phyloP scores from a whole-genome alignment of 2,888 invertebrate genomes.

The Tetheella fluctuosa region DNA sequence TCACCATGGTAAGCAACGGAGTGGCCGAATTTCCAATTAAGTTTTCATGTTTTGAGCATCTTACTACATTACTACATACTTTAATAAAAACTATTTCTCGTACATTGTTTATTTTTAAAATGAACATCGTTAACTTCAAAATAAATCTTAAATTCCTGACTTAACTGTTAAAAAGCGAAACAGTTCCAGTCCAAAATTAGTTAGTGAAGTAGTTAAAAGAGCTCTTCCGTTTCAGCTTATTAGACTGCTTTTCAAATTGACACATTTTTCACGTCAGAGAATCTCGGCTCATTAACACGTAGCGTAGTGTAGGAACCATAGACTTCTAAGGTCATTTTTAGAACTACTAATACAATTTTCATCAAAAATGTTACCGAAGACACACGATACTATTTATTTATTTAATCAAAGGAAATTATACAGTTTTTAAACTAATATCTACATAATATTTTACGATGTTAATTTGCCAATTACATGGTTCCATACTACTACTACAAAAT shows the following conservation, averaged over 20 bases:
- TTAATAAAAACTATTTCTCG: background rate
- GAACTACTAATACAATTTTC: background rate
- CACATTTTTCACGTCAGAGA: slow-evolving; percentile 5
- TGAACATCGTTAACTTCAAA: background rate
- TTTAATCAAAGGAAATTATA: too few species aligned
- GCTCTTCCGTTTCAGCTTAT: slow-evolving; percentile 2
- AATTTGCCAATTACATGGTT: too few species aligned
- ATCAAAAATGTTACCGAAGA: too few species aligned
- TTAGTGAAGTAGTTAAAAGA: slow-evolving; percentile 8
- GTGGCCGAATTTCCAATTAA: too few species aligned
- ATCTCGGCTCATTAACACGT: slow-evolving; percentile 1
- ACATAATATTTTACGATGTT: too few species aligned
- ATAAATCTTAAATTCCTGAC: background rate
- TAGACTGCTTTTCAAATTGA: background rate
- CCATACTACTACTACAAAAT: too few species aligned
- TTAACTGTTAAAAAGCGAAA: background rate
- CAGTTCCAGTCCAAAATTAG: background rate
- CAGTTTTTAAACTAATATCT: too few species aligned
- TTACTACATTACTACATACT: background rate
- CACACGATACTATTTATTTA: too few species aligned
- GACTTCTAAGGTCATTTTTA: background rate
- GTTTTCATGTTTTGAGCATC: too few species aligned
- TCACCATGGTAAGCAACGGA: too few species aligned
- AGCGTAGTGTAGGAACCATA: background rate
- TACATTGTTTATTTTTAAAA: background rate